A percentile compares a stretch with the other conserved stretches of the same genome.
Evolutionary conservation across 1,140 invertebrate species (phyloP).

Genomic region (Meteorus sp.): DNA sequence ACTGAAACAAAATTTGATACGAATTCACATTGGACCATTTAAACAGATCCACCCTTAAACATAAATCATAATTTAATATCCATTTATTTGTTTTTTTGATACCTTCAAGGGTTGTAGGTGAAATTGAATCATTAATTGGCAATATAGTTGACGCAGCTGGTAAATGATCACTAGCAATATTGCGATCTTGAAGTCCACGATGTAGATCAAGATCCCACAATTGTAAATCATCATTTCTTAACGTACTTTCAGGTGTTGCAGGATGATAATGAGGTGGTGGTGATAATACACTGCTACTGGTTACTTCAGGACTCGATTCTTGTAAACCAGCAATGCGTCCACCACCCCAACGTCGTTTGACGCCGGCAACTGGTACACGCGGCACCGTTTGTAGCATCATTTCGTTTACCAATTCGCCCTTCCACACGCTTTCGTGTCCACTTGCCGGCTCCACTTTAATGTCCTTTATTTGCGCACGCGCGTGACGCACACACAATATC

Average conservation of each 20-base stretch:
- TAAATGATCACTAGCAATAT: conserved; percentile 23
- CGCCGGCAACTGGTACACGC: conserved; percentile 48
- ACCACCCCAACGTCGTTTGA: conserved; percentile 49
- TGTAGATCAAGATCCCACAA: conserved; percentile 75
- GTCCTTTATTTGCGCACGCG: conserved; percentile 8
- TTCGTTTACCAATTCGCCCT: conserved; percentile 15
- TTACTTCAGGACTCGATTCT: conserved; percentile 60
- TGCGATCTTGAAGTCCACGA: conserved; percentile 40
- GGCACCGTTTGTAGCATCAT: conserved; percentile 52
- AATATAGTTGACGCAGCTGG: conserved; percentile 20
- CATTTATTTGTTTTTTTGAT: conserved; percentile 1
- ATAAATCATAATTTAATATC: neutral
- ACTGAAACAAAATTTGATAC: no score
- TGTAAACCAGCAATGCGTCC: conserved; percentile 57
- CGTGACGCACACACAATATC: neutral
- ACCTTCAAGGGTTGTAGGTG: conserved; percentile 50
- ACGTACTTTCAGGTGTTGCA: conserved; percentile 67
- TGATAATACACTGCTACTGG: conserved; percentile 49
- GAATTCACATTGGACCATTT: no score
- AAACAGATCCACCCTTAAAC: no score
- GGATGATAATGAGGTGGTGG: conserved; percentile 56
- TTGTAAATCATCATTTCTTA: conserved; percentile 75
- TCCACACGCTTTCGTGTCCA: conserved; percentile 12
- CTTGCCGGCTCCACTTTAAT: conserved; percentile 34
- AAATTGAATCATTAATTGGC: conserved; percentile 35